Conservation (phyloP, 2,113 vertebrate species). For the Okapia johnstoni region DNA sequence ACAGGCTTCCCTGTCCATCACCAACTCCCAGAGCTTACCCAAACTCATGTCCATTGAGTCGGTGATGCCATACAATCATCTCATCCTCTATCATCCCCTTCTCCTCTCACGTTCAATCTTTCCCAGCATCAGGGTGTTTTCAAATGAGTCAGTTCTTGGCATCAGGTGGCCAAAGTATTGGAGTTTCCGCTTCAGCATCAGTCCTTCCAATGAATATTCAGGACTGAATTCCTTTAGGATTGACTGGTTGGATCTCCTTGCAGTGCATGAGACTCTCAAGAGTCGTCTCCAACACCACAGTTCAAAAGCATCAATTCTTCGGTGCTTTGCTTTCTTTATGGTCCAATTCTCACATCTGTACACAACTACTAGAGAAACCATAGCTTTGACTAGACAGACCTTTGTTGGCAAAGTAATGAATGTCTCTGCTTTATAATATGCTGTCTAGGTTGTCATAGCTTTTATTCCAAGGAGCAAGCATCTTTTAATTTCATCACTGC, state of each 20-base stretch:
- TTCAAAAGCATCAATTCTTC: neutral
- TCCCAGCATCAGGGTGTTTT: neutral
- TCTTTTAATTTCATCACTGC: neutral
- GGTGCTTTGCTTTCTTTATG: fast-evolving
- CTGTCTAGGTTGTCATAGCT: neutral
- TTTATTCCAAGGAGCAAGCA: neutral
- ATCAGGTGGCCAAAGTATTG: neutral
- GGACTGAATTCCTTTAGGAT: neutral
- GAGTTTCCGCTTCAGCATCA: neutral
- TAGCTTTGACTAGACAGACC: neutral
- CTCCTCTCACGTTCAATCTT: neutral
- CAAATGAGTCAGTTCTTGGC: neutral
- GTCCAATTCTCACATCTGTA: neutral
- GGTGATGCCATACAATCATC: neutral
- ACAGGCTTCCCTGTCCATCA: neutral
- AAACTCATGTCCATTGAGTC: neutral
- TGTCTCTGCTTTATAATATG: neutral
- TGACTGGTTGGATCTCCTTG: neutral
- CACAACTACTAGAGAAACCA: neutral
- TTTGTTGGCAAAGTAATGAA: neutral
- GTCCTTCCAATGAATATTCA: neutral
- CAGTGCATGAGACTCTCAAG: neutral
- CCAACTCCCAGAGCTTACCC: neutral
- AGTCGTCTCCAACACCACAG: neutral
- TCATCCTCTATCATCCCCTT: neutral